Evolutionary conservation across 2,888 invertebrate genomes (phyloP), one percentile per base, ranked within the genome.

Genomic region (Venusia cambrica): DNA sequence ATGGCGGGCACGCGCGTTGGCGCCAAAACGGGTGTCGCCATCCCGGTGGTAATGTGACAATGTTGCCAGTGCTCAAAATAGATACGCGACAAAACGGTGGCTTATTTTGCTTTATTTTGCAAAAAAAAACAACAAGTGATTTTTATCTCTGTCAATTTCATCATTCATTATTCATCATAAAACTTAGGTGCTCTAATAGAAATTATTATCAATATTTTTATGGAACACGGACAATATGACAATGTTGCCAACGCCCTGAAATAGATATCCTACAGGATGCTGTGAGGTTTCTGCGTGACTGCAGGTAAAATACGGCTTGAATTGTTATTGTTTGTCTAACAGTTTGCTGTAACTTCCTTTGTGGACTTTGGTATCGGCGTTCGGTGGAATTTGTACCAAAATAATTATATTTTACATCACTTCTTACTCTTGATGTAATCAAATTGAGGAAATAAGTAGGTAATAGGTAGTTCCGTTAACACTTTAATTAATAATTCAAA

Each of bases 1-100:
- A 57, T 60, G 68, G 57, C 48, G 62, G 64, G 79, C 84, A 84
- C 84, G 84, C 74, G 73, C 84, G 73, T 65, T 67, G 71, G 73
- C 74, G 74, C 75, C 74, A 62, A 73, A 73, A 68, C 44, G 50
- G 66, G 45, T 81, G 83, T 81, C 84, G 80, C 75, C 70, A 56
- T 64, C 55, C 52, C 35, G 39, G 54, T 54, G 60, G 62, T 35
- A 24, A 32, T 24, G 31, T 62, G 81, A 84, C 83, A 84, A 76
- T 83, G 84, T 85, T 83, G 81, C 84, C 61, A 63, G 33, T 54
- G 67, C 71, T 76, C 60, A 54, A 79, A 79, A 78, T 78, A 79
- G 72, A 73, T 68, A 65, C 62, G 62, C 52, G 61, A 57, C 52
- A 18, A 35, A 39, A 32, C 38, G 38, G 38, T 38, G 33, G 28